Base-by-base conservation (phyloP, 1,140 invertebrate species). In the Leptonema lineaticorne region DNA sequence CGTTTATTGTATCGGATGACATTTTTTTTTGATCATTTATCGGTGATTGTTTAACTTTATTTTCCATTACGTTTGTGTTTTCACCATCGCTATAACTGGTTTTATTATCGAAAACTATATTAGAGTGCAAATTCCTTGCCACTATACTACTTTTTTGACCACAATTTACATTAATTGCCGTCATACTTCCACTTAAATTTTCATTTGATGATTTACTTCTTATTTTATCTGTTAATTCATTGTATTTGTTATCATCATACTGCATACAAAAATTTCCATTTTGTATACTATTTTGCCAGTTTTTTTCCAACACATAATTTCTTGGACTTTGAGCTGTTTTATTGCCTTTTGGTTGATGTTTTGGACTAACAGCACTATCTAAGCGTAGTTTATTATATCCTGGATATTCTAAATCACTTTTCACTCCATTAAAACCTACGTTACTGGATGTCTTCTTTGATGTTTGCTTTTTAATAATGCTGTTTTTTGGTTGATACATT, bases 331-430 rank as follows among this genome's bases (percentile, higher is more conserved):
- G 67, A 33, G 58, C 62, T 4, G 63, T 58, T 24, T 56, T 63
- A 59, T 59, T 69, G 22, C 53, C 30, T 46, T 69, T 69, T n/a
- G 57, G 58, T 27, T 72, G 69, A 72, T 82, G 81, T 63, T 83
- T 82, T 1, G 81, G 81, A 68, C 81, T 82, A 6, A 79, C 74
- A 46, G 81, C 81, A 59, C 81, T 82, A 57, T 82, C 81, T 53
- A 83, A 67, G 28, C 81, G 77, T 48, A 82, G 50, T 57, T 82
- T 82, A 74, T 82, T 82, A 69, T 82, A 82, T 28, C 81, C 77
- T 18, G 75, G 76, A 70, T 76, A 78, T 69, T 75, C 77, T 1
- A 75, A 74, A 64, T 78, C 71, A 62, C 78, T 79, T 66, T 80
- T 79, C 6, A 76, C 69, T 6, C 75, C 73, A 30, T 72, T 72